phyloP scores from a whole-genome alignment of 2,888 invertebrate species.

The Trachelus stipa region DNA sequence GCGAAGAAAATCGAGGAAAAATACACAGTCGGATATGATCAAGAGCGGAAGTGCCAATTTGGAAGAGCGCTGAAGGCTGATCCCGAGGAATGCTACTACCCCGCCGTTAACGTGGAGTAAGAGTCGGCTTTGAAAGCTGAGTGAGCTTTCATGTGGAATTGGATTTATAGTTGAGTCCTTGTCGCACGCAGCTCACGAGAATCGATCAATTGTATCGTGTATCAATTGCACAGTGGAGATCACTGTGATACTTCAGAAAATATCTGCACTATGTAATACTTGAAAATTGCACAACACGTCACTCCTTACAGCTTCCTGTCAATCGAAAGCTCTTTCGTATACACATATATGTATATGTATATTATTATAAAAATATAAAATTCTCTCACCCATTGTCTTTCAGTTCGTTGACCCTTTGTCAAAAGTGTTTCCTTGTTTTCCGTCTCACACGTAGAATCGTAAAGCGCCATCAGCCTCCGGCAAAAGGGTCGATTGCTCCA shows the following conservation, averaged over 20 bases:
- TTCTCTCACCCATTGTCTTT: neutral
- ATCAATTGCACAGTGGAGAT: neutral
- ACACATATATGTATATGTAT: neutral
- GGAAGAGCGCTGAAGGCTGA: neutral
- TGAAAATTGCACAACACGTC: neutral
- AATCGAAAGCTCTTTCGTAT: neutral
- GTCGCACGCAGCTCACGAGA: neutral
- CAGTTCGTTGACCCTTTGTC: neutral
- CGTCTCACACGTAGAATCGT: neutral
- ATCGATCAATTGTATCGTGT: neutral
- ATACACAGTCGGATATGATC: neutral
- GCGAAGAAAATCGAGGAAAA: neutral
- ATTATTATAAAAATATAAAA: neutral
- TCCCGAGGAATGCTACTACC: neutral
- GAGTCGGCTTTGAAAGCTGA: neutral
- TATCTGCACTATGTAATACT: neutral
- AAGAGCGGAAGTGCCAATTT: neutral
- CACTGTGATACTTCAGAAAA: neutral
- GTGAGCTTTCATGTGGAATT: neutral
- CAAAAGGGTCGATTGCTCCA: neutral
- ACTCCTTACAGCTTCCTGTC: neutral
- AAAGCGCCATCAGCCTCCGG: neutral
- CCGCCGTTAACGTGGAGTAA: neutral
- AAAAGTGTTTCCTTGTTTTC: neutral
- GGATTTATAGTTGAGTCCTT: neutral